phyloP scores from a whole-genome alignment of 2,797 vertebrate genomes.

The Microtus californicus region DNA sequence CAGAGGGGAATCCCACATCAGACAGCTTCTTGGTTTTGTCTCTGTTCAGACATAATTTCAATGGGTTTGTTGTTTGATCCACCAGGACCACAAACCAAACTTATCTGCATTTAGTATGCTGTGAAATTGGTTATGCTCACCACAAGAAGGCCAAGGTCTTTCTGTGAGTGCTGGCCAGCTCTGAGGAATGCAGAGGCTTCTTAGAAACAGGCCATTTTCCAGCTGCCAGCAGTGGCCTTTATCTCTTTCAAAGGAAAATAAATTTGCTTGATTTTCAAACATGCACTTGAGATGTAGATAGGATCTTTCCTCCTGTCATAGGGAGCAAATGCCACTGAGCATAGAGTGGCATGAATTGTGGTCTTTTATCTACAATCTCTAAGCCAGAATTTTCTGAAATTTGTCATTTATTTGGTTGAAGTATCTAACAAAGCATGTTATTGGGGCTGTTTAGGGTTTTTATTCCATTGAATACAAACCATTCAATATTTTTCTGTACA shows the following conservation, averaged over 20 bases:
- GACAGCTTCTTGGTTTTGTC: conserved; percentile 12
- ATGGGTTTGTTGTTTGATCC: conserved; percentile 11
- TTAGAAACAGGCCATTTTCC: neutral
- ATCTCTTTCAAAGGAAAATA: neutral
- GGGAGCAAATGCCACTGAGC: neutral
- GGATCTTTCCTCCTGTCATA: neutral
- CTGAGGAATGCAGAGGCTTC: neutral
- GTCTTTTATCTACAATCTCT: neutral
- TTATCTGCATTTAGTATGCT: conserved; percentile 14
- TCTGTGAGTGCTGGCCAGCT: neutral
- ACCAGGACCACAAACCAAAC: neutral
- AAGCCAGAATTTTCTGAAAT: neutral
- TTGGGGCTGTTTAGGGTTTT: neutral
- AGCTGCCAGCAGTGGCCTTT: neutral
- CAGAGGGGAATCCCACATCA: too few relatives aligned
- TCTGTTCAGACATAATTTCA: neutral
- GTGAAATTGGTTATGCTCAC: conserved; percentile 17
- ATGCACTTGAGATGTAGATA: neutral
- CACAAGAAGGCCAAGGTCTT: neutral
- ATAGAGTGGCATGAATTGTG: neutral
- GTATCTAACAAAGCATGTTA: neutral
- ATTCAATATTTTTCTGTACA: neutral
- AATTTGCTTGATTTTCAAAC: neutral
- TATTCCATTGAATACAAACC: neutral
- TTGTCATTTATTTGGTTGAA: neutral